Base-by-base conservation (phyloP, 2,888 invertebrate species). In the Ametastegia equiseti region DNA sequence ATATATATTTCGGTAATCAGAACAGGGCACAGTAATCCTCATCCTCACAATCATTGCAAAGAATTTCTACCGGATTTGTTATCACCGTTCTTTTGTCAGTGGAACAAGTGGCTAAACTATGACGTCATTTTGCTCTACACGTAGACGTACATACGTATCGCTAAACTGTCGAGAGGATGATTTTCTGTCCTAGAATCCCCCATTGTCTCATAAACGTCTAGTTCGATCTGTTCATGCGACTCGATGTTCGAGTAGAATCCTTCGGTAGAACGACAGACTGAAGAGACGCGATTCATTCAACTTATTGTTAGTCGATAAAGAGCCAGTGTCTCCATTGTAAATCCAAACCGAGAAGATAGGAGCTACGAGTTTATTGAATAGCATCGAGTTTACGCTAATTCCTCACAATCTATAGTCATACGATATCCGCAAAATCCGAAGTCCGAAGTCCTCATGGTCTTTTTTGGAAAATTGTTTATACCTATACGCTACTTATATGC, bases 241-340 rank as follows among this genome's bases (percentile, higher is more conserved):
- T n/a, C n/a, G 69, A 69, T 27, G 69, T 69, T 42, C 42, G 42
- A 33, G 39, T 42, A 27, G 69, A 42, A 36, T 33, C 15, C 33
- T 36, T 23, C 63, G 6, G 3, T 36, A n/a, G 1, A 15, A 65
- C 63, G 63, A 65, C 63, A 30, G 63, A 65, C 63, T 65, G 63
- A 65, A 65, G 63, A 65, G 63, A 63, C 30, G 27, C 69, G 33
- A 69, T 69, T 69, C 69, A 45, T 69, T 39, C 36, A 69, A 42
- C 39, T 9, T 45, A 0, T 45, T 11, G n/a, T 57, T 6, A n/a
- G 69, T 69, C 69, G 69, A 69, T 69, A 42, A 69, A 42, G 39
- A 23, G 69, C 42, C 69, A 42, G 19, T 69, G 42, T 42, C 27
- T 42, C 19, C 39, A 4, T 7, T 13, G 11, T 69, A 42, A 63